A percentile compares a stretch with the other conserved stretches of the same genome.
These are phyloP conservation scores for Operophtera brumata DNA, from an alignment of 2,888 invertebrate genomes.

Conservation along the genomic window DNA sequence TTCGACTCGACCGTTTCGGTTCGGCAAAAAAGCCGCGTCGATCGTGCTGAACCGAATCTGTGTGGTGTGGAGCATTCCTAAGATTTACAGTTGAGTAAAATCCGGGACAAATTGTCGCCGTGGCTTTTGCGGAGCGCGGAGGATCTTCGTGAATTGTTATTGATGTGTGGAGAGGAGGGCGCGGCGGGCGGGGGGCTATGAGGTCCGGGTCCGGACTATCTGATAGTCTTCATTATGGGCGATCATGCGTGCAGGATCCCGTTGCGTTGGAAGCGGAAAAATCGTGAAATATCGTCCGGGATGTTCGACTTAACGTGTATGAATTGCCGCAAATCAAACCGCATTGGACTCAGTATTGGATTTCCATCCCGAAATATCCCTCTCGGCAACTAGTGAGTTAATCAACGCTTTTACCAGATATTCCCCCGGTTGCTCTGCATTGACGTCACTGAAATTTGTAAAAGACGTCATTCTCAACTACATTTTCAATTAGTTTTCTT, in stretches of 20 bases:
- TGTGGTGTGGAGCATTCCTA: conserved; percentile 39
- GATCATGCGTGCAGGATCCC: conserved; percentile 66
- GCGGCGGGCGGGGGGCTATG: conserved; percentile 37
- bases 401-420: conserved; percentile 33
- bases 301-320: conserved; percentile 54
- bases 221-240: conserved; percentile 67
- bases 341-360: conserved; percentile 48
- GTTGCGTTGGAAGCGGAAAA: conserved; percentile 54
- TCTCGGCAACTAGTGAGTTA: conserved; percentile 39
- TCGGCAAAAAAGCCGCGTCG: too few relatives aligned
- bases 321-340: conserved; percentile 53
- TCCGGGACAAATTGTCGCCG: conserved; percentile 64
- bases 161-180: conserved; percentile 54
- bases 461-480: not conserved
- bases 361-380: conserved; percentile 45
- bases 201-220: conserved; percentile 52
- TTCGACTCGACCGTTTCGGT: too few relatives aligned
- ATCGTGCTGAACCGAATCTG: too few relatives aligned
- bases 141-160: conserved; percentile 69
- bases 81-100: conserved; percentile 51
- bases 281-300: conserved; percentile 57
- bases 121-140: conserved; percentile 58
- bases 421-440: conserved; percentile 21
- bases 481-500: not conserved
- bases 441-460: conserved; percentile 11